Base-by-base conservation (phyloP, 2,888 invertebrate genomes). In the Acanthosepion pharaonis region DNA sequence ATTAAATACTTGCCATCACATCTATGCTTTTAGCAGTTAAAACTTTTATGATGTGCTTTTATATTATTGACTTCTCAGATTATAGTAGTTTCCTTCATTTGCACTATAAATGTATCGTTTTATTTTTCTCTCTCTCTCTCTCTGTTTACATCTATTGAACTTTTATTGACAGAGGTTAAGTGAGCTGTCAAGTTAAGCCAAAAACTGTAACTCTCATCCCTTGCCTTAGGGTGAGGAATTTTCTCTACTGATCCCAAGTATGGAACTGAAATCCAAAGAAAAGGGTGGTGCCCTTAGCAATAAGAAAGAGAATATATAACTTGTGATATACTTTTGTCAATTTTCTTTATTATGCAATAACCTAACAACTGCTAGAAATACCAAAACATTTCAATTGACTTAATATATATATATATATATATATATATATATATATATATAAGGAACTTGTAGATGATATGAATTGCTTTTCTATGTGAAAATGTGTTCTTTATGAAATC, bases 131-230 rank as follows among this genome's bases (percentile, higher is more conserved):
- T 28, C 78, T n/a, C 78, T n/a, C 9, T 33, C 9, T 1, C 33
- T 11, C 78, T n/a, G n/a, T 78, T 78, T 78, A 78, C n/a, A 78
- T n/a, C 78, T 11, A 78, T 78, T n/a, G n/a, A 33, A 78, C 78
- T 78, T 78, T 8, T n/a, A 78, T 78, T 78, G 78, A n/a, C 78
- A 78, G n/a, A 78, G 78, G 78, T 78, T 78, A 78, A 78, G 78
- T 78, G 78, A 33, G n/a, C 78, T 78, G 78, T 78, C 78, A 78
- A 78, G n/a, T 33, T n/a, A 9, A 78, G n/a, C 78, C 33, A 78
- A 78, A 78, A 78, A n/a, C 78, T 33, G n/a, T 33, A 78, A n/a
- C n/a, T 78, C n/a, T 78, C 33, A 78, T 78, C 78, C n/a, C 11
- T 78, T 78, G 78, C 78, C 78, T 78, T 0, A 78, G 78, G 78